A percentile compares a stretch with the other conserved stretches of the same genome.
phyloP scores from a whole-genome alignment of 2,888 invertebrate genomes.

The Aquatica leii region DNA sequence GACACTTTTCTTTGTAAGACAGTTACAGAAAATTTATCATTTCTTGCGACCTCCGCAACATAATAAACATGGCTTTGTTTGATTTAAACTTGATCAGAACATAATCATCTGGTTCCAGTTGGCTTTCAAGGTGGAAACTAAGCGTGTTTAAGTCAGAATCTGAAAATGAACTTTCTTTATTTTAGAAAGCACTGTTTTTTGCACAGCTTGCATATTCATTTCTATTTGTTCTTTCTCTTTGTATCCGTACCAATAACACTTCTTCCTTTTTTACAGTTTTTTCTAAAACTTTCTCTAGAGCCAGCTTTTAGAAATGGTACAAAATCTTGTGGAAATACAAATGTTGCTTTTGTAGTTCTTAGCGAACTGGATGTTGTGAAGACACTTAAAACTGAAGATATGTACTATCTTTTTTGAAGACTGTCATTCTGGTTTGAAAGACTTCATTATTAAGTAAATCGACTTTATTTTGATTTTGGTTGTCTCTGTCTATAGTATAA shows the following conservation, averaged over 20 bases:
- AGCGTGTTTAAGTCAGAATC: not conserved
- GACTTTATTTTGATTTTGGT: too few relatives aligned
- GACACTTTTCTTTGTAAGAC: not conserved
- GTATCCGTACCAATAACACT: not conserved
- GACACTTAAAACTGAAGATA: too few relatives aligned
- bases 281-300: too few relatives aligned
- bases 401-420: not conserved
- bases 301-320: too few relatives aligned
- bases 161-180: slow-evolving; percentile 4
- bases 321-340: not conserved
- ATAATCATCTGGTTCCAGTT: too few relatives aligned
- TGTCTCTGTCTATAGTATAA: too few relatives aligned
- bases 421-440: not conserved
- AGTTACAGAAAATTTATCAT: not conserved
- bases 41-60: not conserved
- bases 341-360: not conserved
- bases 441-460: too few relatives aligned
- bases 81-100: too few relatives aligned
- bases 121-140: too few relatives aligned
- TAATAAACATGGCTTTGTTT: not conserved
- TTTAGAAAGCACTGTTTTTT: not conserved
- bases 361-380: too few relatives aligned
- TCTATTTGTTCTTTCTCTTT: slow-evolving; percentile 1
- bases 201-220: not conserved
- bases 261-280: slow-evolving; percentile 4